Conservation (phyloP, 2,113 vertebrate genomes). For the Capra hircus region DNA sequence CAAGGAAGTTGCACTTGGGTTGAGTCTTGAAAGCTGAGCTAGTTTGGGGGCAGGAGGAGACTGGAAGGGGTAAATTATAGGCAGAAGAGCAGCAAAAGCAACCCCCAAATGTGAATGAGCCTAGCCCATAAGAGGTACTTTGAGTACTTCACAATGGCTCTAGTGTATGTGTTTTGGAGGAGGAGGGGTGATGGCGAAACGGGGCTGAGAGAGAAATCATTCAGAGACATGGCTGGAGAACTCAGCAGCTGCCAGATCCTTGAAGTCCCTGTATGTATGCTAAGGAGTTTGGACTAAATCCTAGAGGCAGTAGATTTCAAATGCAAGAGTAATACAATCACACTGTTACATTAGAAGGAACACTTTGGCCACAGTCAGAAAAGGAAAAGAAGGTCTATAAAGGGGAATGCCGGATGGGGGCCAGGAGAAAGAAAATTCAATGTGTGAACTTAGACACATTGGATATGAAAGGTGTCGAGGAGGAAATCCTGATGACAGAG, state of each 20-base stretch:
- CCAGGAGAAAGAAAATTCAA: background rate
- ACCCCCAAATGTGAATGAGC: background rate
- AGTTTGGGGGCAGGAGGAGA: background rate
- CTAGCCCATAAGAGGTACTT: background rate
- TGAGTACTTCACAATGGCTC: background rate
- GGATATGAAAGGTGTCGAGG: background rate
- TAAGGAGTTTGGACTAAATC: background rate
- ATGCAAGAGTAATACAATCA: background rate
- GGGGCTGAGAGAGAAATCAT: background rate
- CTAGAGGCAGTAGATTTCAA: background rate
- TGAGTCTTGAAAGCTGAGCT: background rate
- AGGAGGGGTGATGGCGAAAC: background rate
- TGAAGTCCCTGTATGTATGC: background rate
- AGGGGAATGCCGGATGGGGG: background rate
- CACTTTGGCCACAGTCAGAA: background rate
- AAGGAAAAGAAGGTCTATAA: background rate
- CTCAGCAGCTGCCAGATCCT: background rate
- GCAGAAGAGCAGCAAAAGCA: background rate
- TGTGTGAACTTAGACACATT: background rate
- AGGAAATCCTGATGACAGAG: background rate
- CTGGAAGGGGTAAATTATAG: background rate
- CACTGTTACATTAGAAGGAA: background rate
- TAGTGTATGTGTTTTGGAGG: background rate
- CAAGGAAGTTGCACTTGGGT: background rate
- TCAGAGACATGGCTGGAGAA: background rate